These are phyloP conservation scores for Huso huso DNA, from an alignment of 2,797 vertebrate species.

Conservation along the genomic window DNA sequence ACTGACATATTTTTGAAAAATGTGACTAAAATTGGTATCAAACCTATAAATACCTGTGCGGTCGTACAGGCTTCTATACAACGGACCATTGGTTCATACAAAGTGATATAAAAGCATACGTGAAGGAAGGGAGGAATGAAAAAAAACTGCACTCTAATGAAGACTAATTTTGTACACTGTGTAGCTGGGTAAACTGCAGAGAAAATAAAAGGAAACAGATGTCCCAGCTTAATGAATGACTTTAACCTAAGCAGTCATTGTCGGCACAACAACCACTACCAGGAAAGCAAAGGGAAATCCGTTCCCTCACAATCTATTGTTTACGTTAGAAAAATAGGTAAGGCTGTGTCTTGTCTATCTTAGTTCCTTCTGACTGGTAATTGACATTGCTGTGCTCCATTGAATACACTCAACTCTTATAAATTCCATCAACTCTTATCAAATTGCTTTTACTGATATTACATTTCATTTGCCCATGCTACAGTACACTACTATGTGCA, in stretches of 20 bases:
- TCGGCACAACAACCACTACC: slow-evolving; percentile 48
- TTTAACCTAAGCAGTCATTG: slow-evolving; percentile 37
- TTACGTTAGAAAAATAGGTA: slow-evolving; percentile 20
- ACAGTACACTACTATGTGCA: no score
- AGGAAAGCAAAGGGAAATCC: slow-evolving; percentile 52
- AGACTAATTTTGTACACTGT: slow-evolving; percentile 21
- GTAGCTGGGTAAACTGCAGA: slow-evolving; percentile 22
- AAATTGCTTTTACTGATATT: no score
- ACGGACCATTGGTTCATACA: slow-evolving; percentile 26
- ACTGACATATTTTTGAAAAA: no score
- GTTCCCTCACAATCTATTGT: slow-evolving; percentile 23
- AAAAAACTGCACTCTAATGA: slow-evolving; percentile 23
- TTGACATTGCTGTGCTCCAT: slow-evolving; percentile 29
- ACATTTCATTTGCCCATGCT: no score
- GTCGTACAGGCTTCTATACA: slow-evolving; percentile 20
- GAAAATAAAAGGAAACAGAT: slow-evolving; percentile 64
- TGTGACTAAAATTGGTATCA: slow-evolving; percentile 3
- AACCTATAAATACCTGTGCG: slow-evolving; percentile 17
- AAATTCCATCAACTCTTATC: slow-evolving; percentile 34
- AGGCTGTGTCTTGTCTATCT: slow-evolving; percentile 28
- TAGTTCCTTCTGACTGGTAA: slow-evolving; percentile 27
- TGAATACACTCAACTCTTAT: background rate
- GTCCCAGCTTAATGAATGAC: slow-evolving; percentile 55
- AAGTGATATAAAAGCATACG: slow-evolving; percentile 23
- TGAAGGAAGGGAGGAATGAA: slow-evolving; percentile 10